Evolutionary conservation across 1,140 invertebrate genomes (phyloP), one percentile per base, ranked within the genome.

Genomic region (Phymastichus coffea): DNA sequence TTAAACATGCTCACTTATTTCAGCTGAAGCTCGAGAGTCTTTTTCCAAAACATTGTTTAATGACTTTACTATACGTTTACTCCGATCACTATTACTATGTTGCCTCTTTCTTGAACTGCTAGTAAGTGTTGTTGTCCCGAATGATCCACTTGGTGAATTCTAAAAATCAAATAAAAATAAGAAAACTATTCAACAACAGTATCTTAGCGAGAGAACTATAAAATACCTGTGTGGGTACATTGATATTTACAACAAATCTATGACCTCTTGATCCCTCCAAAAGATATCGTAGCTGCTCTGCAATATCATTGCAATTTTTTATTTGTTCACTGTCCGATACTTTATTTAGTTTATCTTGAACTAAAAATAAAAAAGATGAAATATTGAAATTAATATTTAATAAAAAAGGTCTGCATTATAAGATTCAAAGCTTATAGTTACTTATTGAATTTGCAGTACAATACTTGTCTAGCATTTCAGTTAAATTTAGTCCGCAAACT

Each of bases 181-280:
- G 30, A 46, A 60, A 56, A 40, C 44, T 41, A 40, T 35, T 40
- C 10, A 46, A 17, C 47, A 15, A 51, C 28, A 14, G 17, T 41
- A 19, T 3, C 41, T 51, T 41, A 35, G 55, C n/a, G n/a, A n/a
- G n/a, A n/a, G n/a, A n/a, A n/a, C n/a, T n/a, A n/a, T n/a, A n/a
- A n/a, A n/a, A 53, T 63, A 77, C 75, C 67, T 78, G 75, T 19
- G 76, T 64, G 22, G 75, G 76, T 44, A 79, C 72, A 67, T 71
- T 79, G 12, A 80, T 80, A 59, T 80, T 80, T n/a, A 78, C 75
- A 38, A 76, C 68, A 66, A 80, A 77, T 30, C 73, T 72, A 54
- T 79, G 73, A 0, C 71, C 73, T 35, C 71, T 69, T 22, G 70
- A 68, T 41, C 71, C 71, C 46, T 76, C 79, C 4, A 80, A 69